Base-by-base conservation (phyloP, 2,113 vertebrate genomes). In the Taxidea taxus region DNA sequence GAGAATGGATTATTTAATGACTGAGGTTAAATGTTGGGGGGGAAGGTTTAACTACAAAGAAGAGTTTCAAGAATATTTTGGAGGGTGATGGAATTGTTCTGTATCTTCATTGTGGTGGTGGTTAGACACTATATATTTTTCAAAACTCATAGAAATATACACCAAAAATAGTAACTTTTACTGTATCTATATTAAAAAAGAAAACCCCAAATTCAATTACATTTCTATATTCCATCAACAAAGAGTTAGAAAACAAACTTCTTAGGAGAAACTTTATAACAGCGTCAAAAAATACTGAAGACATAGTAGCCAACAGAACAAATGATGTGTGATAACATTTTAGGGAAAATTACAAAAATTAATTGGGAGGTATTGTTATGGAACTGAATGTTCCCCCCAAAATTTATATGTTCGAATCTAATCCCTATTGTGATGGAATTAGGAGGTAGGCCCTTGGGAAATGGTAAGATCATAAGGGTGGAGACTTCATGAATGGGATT, bases 231-330 rank as follows among this genome's bases (percentile, higher is more conserved):
- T 83, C 21, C 23, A 42, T 83, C 9, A 31, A 54, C 49, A 90
- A 90, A 80, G 44, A 7, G n/a, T 47, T 78, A 90, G 78, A 95
- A 85, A 72, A 47, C 66, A 60, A 97, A 75, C 84, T 72, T 92
- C 23, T 84, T 91, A 51, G 70, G 39, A 81, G 42, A 54, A 78
- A 37, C 37, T 29, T 93, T 66, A 66, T 7, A 27, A 58, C 37
- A 81, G 7, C 31, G 87, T 91, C 27, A 82, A 64, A 88, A 84
- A 90, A 54, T 88, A 44, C 42, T 74, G 56, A 86, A 93, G 56
- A 44, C 56, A 51, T 29, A 77, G n/a, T 27, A 54, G 9, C 15
- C 15, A 84, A 66, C 60, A n/a, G 54, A 84, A 51, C 56, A 64
- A 83, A 77, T 64, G 11, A 77, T 66, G 7, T 66, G 44, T n/a